Base-by-base conservation (phyloP, 2,888 invertebrate species). In the Ichneumoninae sp. region DNA sequence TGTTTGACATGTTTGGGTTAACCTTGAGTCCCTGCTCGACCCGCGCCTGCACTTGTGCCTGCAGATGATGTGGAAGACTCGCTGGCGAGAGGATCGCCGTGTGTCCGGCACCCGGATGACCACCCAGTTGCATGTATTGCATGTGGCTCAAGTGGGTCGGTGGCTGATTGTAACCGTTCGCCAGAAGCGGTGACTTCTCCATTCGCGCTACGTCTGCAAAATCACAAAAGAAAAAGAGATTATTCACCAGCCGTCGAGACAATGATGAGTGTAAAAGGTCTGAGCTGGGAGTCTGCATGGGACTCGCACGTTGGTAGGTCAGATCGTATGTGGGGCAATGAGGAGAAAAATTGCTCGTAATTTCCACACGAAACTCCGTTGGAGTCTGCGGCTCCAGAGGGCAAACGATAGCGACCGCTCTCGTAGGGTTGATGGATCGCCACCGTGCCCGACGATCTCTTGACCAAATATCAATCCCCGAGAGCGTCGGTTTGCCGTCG, bases 81-180 rank as follows among this genome's bases (percentile, higher is more conserved):
- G 98, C 98, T 16, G 98, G 98, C 79, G 98, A 98, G 95, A 98
- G 96, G 88, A 98, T 96, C 82, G 98, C 97, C 84, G 96, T 95
- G 93, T 96, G 96, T 87, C 95, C 94, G 68, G 95, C 95, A 77
- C 96, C 96, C 75, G 96, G 96, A 94, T 96, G 95, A 93, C 97
- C 97, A 87, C 96, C 96, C 94, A 98, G 96, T 94, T 98, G 98
- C 97, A 98, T 98, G 95, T 98, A 98, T 92, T 98, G 98, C 97
- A 98, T 98, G 92, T 98, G 98, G 93, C 97, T 97, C 89, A 98
- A 96, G 94, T 97, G 97, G 84, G 97, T 97, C 82, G 98, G 98
- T 83, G 98, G 98, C 89, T 98, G 98, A 94, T 98, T 98, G 95
- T 98, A 98, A 86, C 98, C 98, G 93, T 98, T 98, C 84, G 98